Evolutionary conservation across 2,797 vertebrate genomes (phyloP), one percentile per base, ranked within the genome.

Genomic region (Hippocampus kuda): DNA sequence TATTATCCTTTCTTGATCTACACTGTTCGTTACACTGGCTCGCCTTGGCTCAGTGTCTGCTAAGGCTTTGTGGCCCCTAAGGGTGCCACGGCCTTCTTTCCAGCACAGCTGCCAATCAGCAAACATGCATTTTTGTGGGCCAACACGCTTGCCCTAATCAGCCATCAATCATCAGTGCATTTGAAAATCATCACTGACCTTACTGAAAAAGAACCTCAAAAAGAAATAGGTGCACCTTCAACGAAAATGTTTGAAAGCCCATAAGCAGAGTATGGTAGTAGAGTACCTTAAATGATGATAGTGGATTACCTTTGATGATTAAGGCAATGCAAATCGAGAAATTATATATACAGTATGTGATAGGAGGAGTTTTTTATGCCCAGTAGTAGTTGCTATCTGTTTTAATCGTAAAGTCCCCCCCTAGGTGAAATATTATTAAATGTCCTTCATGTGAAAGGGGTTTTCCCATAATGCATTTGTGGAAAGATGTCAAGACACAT

Each of bases 141-240:
- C 42, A 68, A 81, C 84, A 68, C 82, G 82, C 81, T 83, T n/a
- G 69, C 44, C 70, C 79, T 83, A 86, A 88, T 86, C 78, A 83
- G 80, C 72, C 81, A 81, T 82, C 86, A 88, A 88, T 82, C 78
- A 87, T 79, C 75, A 80, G 82, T 81, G 80, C 85, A 82, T 86
- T 83, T 86, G 78, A 84, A 85, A 88, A 85, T 83, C 84, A 88
- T 88, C 84, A 75, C 80, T 71, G 78, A 72, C 72, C 78, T 84
- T 77, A 82, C 80, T 81, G 78, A 88, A 86, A 89, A 88, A 89
- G 85, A 87, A 88, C 79, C 80, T 69, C 78, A 82, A 85, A 88
- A 85, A 87, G 12, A 89, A 86, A 86, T 83, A 75, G 86, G 79
- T 79, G 83, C 75, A 59, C 79, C 75, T 85, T 86, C 76, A 80